Conservation (phyloP, 2,797 vertebrate species). For the Prionace glauca region DNA sequence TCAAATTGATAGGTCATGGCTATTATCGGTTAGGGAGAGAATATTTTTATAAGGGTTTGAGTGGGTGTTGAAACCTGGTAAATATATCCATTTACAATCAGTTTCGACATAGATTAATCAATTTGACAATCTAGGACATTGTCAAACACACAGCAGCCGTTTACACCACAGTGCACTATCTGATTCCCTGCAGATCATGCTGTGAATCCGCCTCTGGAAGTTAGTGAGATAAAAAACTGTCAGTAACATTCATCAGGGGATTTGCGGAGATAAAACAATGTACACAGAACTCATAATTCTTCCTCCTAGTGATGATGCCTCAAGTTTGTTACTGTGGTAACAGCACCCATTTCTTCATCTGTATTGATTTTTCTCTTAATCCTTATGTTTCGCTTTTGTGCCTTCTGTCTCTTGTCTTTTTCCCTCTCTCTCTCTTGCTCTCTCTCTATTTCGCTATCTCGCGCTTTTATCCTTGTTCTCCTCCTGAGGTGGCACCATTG, state of each 20-base stretch:
- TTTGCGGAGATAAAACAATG: conserved; percentile 38
- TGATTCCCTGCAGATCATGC: conserved; percentile 38
- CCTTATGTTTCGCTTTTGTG: conserved; percentile 35
- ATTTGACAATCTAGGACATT: conserved; percentile 37
- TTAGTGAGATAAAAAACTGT: conserved; percentile 38
- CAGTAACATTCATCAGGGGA: conserved; percentile 38
- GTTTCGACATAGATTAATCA: conserved; percentile 35
- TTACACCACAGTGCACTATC: conserved; percentile 36
- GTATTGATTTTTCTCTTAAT: conserved; percentile 38
- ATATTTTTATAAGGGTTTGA: conserved; percentile 33
- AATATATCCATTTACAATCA: conserved; percentile 39
- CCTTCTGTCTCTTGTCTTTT: not conserved
- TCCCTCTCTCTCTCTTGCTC: not conserved
- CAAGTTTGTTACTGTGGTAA: conserved; percentile 39
- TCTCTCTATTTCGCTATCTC: not conserved
- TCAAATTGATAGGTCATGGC: conserved; percentile 30
- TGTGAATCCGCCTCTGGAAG: conserved; percentile 38
- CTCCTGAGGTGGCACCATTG: not conserved
- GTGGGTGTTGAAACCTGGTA: conserved; percentile 37
- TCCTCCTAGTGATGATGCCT: conserved; percentile 35
- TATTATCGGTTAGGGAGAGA: conserved; percentile 29
- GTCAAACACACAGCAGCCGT: conserved; percentile 37
- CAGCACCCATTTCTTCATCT: conserved; percentile 37
- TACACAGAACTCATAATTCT: conserved; percentile 39
- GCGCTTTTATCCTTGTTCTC: not conserved